These are phyloP conservation scores for Sciurus vulgaris DNA, from an alignment of 2,797 vertebrate genomes.

Conservation along the genomic window DNA sequence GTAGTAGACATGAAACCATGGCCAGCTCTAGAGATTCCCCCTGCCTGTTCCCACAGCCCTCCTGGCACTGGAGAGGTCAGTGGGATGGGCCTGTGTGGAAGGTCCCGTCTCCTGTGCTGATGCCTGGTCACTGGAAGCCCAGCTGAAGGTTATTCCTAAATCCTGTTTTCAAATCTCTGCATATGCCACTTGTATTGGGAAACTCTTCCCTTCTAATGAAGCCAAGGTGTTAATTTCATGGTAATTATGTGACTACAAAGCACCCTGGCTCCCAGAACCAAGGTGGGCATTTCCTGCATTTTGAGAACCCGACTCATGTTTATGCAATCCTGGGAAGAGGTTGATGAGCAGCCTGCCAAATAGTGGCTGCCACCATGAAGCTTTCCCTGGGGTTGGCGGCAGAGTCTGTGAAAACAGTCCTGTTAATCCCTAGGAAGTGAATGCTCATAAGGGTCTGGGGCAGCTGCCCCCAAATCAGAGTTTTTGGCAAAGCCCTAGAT, in stretches of 20 bases:
- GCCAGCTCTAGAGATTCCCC: background rate
- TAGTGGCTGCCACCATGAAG: background rate
- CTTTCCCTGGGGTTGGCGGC: background rate
- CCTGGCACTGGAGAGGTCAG: too few species aligned
- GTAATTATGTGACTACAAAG: background rate
- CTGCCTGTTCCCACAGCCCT: too few species aligned
- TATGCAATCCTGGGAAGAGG: background rate
- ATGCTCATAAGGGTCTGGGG: fast-evolving
- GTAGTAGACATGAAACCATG: background rate
- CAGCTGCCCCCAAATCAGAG: background rate
- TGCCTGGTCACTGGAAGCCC: too few species aligned
- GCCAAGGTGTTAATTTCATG: background rate
- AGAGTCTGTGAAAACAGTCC: background rate
- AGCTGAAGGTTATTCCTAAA: background rate
- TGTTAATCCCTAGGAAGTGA: background rate
- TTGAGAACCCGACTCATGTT: background rate
- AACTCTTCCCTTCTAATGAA: too few species aligned
- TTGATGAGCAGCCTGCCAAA: fast-evolving
- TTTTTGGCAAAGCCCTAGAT: background rate
- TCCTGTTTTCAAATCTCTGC: background rate
- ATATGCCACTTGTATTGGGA: background rate
- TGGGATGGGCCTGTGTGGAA: background rate
- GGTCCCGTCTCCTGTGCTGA: background rate
- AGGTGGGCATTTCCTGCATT: background rate
- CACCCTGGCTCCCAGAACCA: background rate